Percentiles rank a stretch among this genome's conserved stretches.
Conservation (phyloP, 2,797 vertebrate genomes). For the Staurois parvus region DNA sequence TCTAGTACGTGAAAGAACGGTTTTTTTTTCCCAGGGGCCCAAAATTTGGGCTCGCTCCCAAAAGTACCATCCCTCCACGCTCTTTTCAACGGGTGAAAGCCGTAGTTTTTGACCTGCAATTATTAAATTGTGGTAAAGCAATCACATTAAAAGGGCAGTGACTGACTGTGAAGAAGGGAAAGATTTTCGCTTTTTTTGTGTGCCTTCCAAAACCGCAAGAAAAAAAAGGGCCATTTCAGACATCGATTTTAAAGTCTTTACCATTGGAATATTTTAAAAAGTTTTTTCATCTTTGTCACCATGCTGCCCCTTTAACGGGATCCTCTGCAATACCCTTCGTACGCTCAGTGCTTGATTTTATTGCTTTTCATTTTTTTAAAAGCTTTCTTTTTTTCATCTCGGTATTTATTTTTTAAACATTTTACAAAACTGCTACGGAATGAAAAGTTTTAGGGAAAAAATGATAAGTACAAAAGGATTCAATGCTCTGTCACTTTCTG, state of each 20-base stretch:
- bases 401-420: neutral
- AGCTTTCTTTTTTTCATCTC: constrained; percentile 1
- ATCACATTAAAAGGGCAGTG: constrained; percentile 38
- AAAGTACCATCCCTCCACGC: neutral
- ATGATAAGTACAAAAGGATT: too few species aligned
- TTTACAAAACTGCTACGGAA: neutral
- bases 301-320: neutral
- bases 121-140: constrained; percentile 57
- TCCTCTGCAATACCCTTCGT: neutral
- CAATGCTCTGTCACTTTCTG: too few species aligned
- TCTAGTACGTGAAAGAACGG: too few species aligned
- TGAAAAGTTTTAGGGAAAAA: neutral
- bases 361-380: constrained; percentile 7
- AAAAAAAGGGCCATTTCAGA: constrained; percentile 23
- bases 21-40: too few species aligned
- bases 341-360: neutral
- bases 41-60: too few species aligned
- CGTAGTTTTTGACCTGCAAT: constrained; percentile 49
- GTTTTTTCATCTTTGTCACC: constrained; percentile 28
- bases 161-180: neutral
- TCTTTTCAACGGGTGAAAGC: constrained; percentile 27
- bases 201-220: neutral
- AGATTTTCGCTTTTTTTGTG: constrained; percentile 16
- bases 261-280: constrained; percentile 6
- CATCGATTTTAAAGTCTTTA: constrained; percentile 14